Evolutionary conservation across 1,140 invertebrate genomes (phyloP), one percentile per base, ranked within the genome.

Genomic region (Telenomus remus): DNA sequence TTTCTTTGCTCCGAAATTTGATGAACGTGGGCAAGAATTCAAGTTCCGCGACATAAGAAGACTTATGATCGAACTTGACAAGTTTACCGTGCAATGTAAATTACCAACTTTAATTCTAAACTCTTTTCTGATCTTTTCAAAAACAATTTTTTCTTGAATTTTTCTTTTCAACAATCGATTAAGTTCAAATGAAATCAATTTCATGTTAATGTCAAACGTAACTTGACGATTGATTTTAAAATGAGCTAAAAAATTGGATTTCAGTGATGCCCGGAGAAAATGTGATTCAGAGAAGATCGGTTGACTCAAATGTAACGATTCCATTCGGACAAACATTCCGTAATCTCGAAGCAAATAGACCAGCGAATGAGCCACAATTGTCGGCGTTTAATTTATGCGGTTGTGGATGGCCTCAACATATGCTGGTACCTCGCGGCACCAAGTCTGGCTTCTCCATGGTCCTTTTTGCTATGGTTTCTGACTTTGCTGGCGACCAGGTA

Each of bases 391-490:
- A 74, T 63, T 66, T 74, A 61, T 79, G 95, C 84, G 94, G 95
- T 35, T 96, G 95, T 82, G 95, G 95, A 46, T 96, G 94, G 94
- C 95, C 95, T 0, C 91, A 95, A 47, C 94, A 96, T 81, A 92
- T 96, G 92, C 89, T 96, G 0, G 82, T 95, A 16, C 92, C 95
- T 0, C 94, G 92, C 84, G 95, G 95, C 16, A 91, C 85, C 2
- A 82, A 89, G 1, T 89, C 90, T 60, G 95, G 95, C 13, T 91
- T 91, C 81, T 84, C 87, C 0, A 92, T 92, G 80, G 91, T 94
- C 55, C 82, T 96, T 3, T 96, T 95, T 83, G 92, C 92, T 42
- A 96, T 96, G 94, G 88, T 95, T 11, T 93, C 94, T 19, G 91
- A 96, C 85, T 94, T 91, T 81, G 87, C 89, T 10, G 89, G 91